Evolutionary conservation across 2,113 vertebrate species (phyloP).

Genomic region (Mionectes macconnelli): DNA sequence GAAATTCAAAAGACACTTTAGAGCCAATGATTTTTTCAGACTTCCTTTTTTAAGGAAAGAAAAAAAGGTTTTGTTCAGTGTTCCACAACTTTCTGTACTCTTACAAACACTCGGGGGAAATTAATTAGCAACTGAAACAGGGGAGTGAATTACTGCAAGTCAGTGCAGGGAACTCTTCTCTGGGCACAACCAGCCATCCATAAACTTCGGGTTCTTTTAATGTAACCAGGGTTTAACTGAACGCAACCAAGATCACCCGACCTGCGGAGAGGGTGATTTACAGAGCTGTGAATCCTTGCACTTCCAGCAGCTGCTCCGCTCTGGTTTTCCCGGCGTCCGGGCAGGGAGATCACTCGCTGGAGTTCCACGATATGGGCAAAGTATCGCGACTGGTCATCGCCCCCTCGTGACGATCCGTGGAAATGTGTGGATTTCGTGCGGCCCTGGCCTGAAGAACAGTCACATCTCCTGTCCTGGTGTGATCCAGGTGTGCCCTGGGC

Average conservation of each 20-base stretch:
- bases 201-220: background rate
- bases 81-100: background rate
- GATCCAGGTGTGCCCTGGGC: background rate
- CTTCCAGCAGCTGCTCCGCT: background rate
- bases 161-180: background rate
- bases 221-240: background rate
- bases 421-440: rapidly evolving
- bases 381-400: background rate
- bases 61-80: background rate
- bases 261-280: background rate
- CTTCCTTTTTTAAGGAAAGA: background rate
- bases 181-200: background rate
- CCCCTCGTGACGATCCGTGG: background rate
- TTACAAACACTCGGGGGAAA: background rate
- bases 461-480: background rate
- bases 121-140: background rate
- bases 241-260: background rate
- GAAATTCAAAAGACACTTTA: background rate
- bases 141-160: background rate
- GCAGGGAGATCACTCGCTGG: background rate
- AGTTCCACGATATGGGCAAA: rapidly evolving
- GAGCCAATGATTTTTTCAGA: background rate
- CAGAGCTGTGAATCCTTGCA: background rate
- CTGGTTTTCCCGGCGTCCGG: background rate
- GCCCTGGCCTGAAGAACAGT: background rate